phyloP scores from a whole-genome alignment of 2,797 vertebrate species.

The Chloroceryle inda region DNA sequence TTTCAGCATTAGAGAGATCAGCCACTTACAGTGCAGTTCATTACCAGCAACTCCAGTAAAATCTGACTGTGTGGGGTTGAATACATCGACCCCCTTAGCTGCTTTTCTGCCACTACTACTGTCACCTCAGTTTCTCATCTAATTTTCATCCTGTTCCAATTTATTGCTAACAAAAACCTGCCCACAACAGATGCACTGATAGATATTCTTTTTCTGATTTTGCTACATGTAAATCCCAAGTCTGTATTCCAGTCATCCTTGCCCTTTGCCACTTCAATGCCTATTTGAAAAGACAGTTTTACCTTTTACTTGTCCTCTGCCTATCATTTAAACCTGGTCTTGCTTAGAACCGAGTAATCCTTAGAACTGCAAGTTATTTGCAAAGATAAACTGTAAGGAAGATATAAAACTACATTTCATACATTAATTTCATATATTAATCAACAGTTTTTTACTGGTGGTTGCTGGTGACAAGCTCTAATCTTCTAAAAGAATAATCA shows the following conservation, averaged over 20 bases:
- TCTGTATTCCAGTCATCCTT: background rate
- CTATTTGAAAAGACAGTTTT: conserved; percentile 60
- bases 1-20: background rate
- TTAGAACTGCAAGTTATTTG: conserved; percentile 22
- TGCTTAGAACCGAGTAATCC: background rate
- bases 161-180: background rate
- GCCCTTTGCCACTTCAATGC: background rate
- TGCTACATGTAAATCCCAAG: background rate
- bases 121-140: background rate
- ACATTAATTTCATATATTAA: background rate
- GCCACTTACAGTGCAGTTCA: background rate
- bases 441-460: background rate
- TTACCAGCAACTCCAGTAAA: background rate
- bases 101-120: background rate
- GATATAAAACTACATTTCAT: background rate
- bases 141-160: background rate
- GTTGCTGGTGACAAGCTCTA: background rate
- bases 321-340: conserved; percentile 30
- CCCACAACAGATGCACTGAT: background rate
- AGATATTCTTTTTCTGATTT: background rate
- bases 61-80: background rate
- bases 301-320: conserved; percentile 12
- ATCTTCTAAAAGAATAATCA: background rate
- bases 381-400: conserved; percentile 6
- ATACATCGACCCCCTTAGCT: background rate